phyloP scores from a whole-genome alignment of 2,113 vertebrate genomes.

The Plecturocebus donacophilus region DNA sequence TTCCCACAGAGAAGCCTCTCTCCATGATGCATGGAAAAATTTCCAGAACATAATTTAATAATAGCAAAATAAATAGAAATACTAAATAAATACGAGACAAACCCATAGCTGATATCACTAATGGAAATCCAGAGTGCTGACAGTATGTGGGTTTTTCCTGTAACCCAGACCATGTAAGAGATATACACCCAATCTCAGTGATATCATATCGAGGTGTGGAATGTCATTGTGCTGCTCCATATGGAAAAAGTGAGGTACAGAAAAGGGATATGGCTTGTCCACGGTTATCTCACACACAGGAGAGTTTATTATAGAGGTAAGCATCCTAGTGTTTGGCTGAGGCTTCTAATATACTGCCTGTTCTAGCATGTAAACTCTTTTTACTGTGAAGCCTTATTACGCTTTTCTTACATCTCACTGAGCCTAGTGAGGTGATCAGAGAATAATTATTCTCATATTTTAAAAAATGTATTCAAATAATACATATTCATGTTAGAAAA shows the following conservation, averaged over 20 bases:
- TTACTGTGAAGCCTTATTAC: not conserved
- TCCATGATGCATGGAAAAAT: conserved; percentile 55
- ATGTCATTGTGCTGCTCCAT: not conserved
- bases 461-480: not conserved
- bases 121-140: conserved; percentile 51
- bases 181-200: not conserved
- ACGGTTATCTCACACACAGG: not conserved
- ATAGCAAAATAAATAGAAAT: conserved; percentile 67
- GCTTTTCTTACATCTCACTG: not conserved
- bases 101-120: not conserved
- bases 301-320: not conserved
- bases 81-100: conserved; percentile 48
- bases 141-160: conserved; percentile 41
- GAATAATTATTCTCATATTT: conserved; percentile 5
- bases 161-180: not conserved
- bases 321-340: not conserved
- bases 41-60: conserved; percentile 74
- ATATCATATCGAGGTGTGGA: not conserved
- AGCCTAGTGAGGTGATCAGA: not conserved
- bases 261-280: not conserved
- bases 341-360: not conserved
- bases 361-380: not conserved
- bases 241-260: conserved; percentile 31
- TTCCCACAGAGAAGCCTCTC: conserved; percentile 54
- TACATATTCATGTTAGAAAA: not conserved